Evolutionary conservation across 2,113 vertebrate species (phyloP), one percentile per base, ranked within the genome.

Genomic region (Calyptommatus sinebrachiatus): DNA sequence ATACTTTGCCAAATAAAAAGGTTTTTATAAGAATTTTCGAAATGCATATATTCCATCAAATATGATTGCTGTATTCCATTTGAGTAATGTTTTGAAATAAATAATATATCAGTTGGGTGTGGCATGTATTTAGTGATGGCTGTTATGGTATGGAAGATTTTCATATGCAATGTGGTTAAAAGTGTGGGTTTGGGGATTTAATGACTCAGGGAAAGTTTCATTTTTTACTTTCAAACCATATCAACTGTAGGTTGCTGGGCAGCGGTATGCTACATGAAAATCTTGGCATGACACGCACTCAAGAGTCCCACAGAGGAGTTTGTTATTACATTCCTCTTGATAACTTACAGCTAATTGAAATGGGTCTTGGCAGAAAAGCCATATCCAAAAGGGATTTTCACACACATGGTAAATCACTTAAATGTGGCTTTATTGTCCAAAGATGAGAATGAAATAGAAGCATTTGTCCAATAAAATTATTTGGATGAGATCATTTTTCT

Each of bases 371-470:
- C 81, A 78, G 82, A 85, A 50, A 80, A 84, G 79, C 61, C 21
- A 31, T 24, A 46, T 73, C 77, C 85, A 71, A 26, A 50, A 78
- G 28, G 67, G 71, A 81, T 21, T 66, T 71, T 84, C 77, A 77
- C 73, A 28, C 14, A 45, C 78, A 71, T 83, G 77, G 71, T 66
- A 79, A 87, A 78, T 79, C 82, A 22, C 75, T 87, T 87, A 86
- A 78, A 76, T 84, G 28, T 53, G 83, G 78, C 75, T 69, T 80
- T 80, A 62, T 83, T 71, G 77, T 76, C 63, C 53, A 68, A 41
- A 66, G 83, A 83, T 85, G 70, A 78, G 80, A 87, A 53, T 84
- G 81, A 88, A 90, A 88, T 74, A 68, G 24, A 87, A 87, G 75
- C 80, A 77, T 14, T 20, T 90, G 83, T 87, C 83, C 82, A 85